A percentile compares a stretch with the other conserved stretches of the same genome.
Evolutionary conservation across 2,113 vertebrate species (phyloP).

Genomic region (Syngnathus typhle): DNA sequence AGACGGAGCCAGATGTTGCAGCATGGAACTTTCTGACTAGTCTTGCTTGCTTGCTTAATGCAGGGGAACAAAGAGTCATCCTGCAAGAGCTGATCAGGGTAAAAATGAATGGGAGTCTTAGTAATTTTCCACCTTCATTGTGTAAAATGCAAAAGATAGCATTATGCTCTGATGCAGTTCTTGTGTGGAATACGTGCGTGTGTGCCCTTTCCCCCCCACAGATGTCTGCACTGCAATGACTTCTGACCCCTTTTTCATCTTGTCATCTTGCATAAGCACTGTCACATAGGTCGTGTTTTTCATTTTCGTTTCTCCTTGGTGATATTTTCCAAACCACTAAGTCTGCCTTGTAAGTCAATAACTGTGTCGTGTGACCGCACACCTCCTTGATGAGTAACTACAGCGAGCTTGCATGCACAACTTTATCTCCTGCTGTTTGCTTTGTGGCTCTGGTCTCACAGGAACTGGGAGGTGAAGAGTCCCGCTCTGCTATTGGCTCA

Average conservation of each 20-base stretch:
- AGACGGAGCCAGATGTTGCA: slow-evolving; percentile 27
- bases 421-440: slow-evolving; percentile 57
- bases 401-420: neutral
- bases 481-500: slow-evolving; percentile 51
- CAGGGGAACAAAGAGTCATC: neutral
- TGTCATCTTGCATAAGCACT: neutral
- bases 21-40: slow-evolving; percentile 5
- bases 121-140: neutral
- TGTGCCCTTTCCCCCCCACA: too few species aligned
- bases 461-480: slow-evolving; percentile 55
- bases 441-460: slow-evolving; percentile 40
- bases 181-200: neutral
- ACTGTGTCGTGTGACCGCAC: neutral
- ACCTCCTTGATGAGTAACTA: neutral
- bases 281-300: neutral
- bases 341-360: neutral
- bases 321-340: neutral
- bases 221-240: neutral
- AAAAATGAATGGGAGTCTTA: neutral
- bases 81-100: neutral
- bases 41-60: neutral
- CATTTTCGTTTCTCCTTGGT: neutral
- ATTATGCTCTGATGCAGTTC: neutral
- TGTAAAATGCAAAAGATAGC: neutral
- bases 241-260: neutral